Conservation (phyloP, 2,797 vertebrate species). For the Brotula barbata region DNA sequence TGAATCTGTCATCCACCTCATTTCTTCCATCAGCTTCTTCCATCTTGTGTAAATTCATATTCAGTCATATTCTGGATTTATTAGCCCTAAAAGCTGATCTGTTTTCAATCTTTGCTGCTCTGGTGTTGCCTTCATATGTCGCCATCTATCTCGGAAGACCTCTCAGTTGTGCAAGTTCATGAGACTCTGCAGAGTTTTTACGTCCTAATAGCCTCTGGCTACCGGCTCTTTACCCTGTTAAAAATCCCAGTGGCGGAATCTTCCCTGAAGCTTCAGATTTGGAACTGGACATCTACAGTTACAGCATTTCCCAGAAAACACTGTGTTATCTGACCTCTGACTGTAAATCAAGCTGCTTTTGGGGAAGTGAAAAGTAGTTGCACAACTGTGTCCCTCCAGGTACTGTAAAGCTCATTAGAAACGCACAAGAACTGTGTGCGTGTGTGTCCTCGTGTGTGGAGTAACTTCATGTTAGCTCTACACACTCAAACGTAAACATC, state of each 20-base stretch:
- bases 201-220: not conserved
- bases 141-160: not conserved
- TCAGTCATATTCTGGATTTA: too few relatives aligned
- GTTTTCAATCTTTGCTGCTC: too few relatives aligned
- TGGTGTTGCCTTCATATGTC: not conserved
- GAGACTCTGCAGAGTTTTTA: not conserved
- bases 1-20: not conserved
- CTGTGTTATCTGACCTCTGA: slow-evolving; percentile 7
- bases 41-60: too few relatives aligned
- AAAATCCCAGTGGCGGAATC: slow-evolving; percentile 7
- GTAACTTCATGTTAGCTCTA: too few relatives aligned
- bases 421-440: slow-evolving; percentile 11
- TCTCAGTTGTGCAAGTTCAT: not conserved
- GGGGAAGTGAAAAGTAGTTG: slow-evolving; percentile 22
- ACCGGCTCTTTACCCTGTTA: slow-evolving; percentile 7
- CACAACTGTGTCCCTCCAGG: slow-evolving; percentile 11
- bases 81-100: too few relatives aligned
- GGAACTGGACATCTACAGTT: slow-evolving; percentile 3
- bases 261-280: slow-evolving; percentile 8
- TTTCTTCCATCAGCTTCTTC: too few relatives aligned
- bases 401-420: slow-evolving; percentile 24
- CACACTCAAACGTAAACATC: too few relatives aligned
- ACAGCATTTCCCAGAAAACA: slow-evolving; percentile 1
- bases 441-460: not conserved
- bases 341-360: slow-evolving; percentile 16